A percentile compares a stretch with the other conserved stretches of the same genome.
These are phyloP conservation scores for Diacarnus erythraeanus DNA, from an alignment of 37 sponge, comb jelly and placozoan genomes.

Conservation along the genomic window DNA sequence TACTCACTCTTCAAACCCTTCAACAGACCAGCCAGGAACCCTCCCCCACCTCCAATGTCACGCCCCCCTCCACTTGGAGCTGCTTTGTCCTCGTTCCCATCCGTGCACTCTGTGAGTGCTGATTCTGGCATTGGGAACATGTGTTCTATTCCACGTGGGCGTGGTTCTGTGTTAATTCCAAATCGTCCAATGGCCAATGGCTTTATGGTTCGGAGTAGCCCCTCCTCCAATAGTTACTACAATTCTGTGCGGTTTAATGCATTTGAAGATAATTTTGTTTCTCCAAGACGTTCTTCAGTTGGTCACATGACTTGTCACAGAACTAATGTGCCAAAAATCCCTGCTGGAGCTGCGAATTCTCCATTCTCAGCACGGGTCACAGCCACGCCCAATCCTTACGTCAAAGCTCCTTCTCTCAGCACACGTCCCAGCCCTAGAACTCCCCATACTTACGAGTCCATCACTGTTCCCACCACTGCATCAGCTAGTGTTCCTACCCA, in stretches of 20 bases:
- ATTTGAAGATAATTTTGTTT: conserved; percentile 35
- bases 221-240: not conserved
- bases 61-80: not conserved
- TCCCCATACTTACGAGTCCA: not conserved
- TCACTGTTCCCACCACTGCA: not conserved
- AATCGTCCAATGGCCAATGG: not conserved
- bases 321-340: not conserved
- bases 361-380: not conserved
- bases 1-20: conserved; percentile 3
- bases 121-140: conserved; percentile 2
- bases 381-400: conserved; percentile 11
- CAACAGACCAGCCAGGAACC: not conserved
- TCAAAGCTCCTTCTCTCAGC: not conserved
- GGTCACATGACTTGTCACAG: not conserved
- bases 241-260: not conserved
- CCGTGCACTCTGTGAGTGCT: not conserved
- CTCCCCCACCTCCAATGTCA: not conserved
- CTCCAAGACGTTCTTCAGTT: not conserved
- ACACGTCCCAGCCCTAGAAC: not conserved
- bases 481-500: not conserved
- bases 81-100: not conserved
- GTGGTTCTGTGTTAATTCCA: not conserved
- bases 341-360: not conserved
- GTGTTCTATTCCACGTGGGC: not conserved
- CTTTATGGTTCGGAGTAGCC: conserved; percentile 3